phyloP scores from a whole-genome alignment of 2,888 invertebrate genomes.

The Eristalinus aeneus region DNA sequence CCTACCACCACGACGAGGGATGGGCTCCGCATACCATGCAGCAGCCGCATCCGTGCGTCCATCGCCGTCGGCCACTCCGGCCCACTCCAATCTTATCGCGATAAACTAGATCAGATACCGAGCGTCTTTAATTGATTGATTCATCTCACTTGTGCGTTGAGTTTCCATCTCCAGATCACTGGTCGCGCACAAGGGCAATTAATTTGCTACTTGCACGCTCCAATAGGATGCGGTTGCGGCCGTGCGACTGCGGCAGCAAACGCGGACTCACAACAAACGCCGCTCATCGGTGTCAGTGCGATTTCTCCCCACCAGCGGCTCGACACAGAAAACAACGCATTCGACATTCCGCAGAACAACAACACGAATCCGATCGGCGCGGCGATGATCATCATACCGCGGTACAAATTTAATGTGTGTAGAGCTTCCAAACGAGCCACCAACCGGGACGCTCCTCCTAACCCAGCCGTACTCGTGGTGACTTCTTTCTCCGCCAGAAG shows the following conservation, averaged over 20 bases:
- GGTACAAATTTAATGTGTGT: conserved; percentile 57
- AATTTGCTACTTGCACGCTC: conserved; percentile 46
- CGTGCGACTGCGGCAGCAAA: not conserved
- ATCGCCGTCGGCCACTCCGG: not conserved
- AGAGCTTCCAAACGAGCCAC: conserved; percentile 48
- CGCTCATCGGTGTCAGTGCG: conserved; percentile 28
- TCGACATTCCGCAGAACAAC: conserved; percentile 54
- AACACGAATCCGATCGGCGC: conserved; percentile 45
- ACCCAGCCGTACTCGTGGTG: conserved; percentile 31
- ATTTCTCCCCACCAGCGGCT: conserved; percentile 4
- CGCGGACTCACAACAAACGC: conserved; percentile 2
- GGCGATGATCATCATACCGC: conserved; percentile 25
- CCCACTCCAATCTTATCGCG: not conserved
- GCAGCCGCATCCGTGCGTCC: not conserved
- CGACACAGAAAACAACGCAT: conserved; percentile 42
- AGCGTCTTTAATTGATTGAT: conserved; percentile 41
- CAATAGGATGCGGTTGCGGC: not conserved
- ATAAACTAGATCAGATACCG: conserved; percentile 29
- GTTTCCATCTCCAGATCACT: conserved; percentile 19
- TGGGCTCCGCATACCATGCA: not conserved
- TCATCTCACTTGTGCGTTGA: conserved; percentile 52
- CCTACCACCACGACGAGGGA: not conserved
- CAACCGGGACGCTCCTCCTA: conserved; percentile 38
- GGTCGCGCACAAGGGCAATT: conserved; percentile 34
- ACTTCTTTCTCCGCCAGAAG: conserved; percentile 44